These are phyloP conservation scores for Hermodice carunculata DNA, from an alignment of 2,888 invertebrate genomes.

Conservation along the genomic window DNA sequence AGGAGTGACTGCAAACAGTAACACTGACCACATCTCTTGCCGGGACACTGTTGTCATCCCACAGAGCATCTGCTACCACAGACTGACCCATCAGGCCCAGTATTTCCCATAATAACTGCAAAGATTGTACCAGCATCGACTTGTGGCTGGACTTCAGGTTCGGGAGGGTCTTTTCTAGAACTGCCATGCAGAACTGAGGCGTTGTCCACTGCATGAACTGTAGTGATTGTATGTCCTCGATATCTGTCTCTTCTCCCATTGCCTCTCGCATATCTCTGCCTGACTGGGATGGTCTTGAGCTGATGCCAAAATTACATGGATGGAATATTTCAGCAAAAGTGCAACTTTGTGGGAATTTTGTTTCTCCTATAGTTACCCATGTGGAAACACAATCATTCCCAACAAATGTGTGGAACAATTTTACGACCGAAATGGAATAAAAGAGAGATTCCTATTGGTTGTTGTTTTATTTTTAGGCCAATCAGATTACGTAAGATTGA, in stretches of 20 bases:
- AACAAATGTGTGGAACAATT: too few species aligned
- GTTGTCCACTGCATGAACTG: constrained; percentile 63
- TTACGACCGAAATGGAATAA: too few species aligned
- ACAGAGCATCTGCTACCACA: constrained; percentile 42
- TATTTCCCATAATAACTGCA: constrained; percentile 29
- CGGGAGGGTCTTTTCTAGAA: constrained; percentile 54
- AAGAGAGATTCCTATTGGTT: too few species aligned
- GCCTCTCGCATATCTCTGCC: background rate
- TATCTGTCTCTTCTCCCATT: constrained; percentile 51
- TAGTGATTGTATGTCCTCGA: constrained; percentile 55
- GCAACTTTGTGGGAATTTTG: background rate
- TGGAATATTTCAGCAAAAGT: background rate
- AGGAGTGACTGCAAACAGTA: background rate
- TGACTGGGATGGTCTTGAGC: background rate
- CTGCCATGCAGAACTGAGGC: constrained; percentile 61
- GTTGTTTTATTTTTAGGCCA: too few species aligned
- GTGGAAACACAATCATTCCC: too few species aligned
- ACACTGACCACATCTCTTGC: constrained; percentile 59
- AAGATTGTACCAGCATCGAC: constrained; percentile 14
- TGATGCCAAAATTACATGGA: background rate
- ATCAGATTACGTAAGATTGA: too few species aligned
- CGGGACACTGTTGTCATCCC: constrained; percentile 57
- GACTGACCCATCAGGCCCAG: constrained; percentile 46
- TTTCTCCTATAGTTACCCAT: too few species aligned
- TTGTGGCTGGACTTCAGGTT: constrained; percentile 48